Percentiles rank a stretch among this genome's conserved stretches.
phyloP scores from a whole-genome alignment of 2,888 invertebrate species.

The Stomorhina lunata region DNA sequence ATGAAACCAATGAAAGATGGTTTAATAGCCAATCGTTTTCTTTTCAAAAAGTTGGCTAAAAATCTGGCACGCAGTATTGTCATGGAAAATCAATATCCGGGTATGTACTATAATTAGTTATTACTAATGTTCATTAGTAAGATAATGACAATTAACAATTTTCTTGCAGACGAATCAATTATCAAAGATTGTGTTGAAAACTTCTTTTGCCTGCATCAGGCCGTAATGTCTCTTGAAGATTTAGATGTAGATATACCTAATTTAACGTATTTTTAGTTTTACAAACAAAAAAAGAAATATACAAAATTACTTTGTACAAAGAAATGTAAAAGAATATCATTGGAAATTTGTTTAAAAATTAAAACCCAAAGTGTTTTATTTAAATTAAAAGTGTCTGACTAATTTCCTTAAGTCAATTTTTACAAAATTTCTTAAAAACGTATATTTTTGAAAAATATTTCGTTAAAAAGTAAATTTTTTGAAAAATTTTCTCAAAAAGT shows the following conservation, averaged over 20 bases:
- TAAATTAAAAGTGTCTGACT: too few relatives aligned
- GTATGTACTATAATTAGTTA: too few relatives aligned
- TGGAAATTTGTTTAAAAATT: too few relatives aligned
- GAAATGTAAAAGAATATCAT: too few relatives aligned
- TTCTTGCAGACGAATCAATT: slow-evolving; percentile 69
- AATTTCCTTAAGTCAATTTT: too few relatives aligned
- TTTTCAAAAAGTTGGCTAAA: slow-evolving; percentile 77
- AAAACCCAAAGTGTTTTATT: too few relatives aligned
- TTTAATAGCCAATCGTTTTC: slow-evolving; percentile 75
- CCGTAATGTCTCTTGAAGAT: slow-evolving; percentile 71
- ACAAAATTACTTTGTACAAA: too few relatives aligned
- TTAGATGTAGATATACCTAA: slow-evolving; percentile 69
- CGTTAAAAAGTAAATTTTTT: too few relatives aligned
- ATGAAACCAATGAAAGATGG: slow-evolving; percentile 77
- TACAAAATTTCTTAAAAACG: too few relatives aligned
- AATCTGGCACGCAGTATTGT: slow-evolving; percentile 73
- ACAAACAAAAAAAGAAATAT: not conserved
- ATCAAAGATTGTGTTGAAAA: slow-evolving; percentile 73
- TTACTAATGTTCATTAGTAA: not conserved
- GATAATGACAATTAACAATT: not conserved
- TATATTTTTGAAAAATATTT: too few relatives aligned
- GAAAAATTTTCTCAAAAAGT: too few relatives aligned
- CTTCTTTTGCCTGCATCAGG: slow-evolving; percentile 73
- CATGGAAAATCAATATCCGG: slow-evolving; percentile 75
- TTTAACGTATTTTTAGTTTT: slow-evolving; percentile 26